phyloP scores from a whole-genome alignment of 2,113 vertebrate species.

The Caranx melampygus region DNA sequence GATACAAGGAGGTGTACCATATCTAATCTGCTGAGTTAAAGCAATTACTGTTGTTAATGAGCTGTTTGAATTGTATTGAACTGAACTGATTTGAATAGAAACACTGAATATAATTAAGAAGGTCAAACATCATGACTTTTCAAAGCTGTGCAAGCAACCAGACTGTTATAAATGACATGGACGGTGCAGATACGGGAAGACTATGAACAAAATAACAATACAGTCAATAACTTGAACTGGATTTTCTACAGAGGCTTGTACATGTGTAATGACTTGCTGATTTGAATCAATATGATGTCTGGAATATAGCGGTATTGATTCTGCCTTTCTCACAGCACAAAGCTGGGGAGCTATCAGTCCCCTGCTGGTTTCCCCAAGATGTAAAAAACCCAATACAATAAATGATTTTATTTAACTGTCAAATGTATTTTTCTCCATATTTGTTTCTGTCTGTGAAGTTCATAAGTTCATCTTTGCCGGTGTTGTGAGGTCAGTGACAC shows the following conservation, averaged over 20 bases:
- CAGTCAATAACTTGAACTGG: neutral
- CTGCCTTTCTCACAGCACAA: neutral
- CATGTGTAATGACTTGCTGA: slow-evolving; percentile 23
- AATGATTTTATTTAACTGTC: slow-evolving; percentile 16
- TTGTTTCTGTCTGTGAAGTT: slow-evolving; percentile 33
- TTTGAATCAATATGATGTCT: slow-evolving; percentile 41
- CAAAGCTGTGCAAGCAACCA: slow-evolving; percentile 2
- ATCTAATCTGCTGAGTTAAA: slow-evolving; percentile 53
- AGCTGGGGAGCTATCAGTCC: neutral
- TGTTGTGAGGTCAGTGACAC: slow-evolving; percentile 28
- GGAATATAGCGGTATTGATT: slow-evolving; percentile 16
- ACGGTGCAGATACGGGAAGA: neutral
- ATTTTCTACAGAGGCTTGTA: slow-evolving; percentile 1
- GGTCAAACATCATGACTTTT: neutral
- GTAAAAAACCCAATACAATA: neutral
- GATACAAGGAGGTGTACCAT: slow-evolving; percentile 35
- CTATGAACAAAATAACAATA: neutral
- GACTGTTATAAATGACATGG: neutral
- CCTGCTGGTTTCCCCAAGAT: neutral
- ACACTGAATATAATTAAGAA: neutral
- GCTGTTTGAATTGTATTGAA: neutral
- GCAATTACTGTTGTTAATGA: slow-evolving; percentile 47
- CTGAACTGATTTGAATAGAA: neutral
- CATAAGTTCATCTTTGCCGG: slow-evolving; percentile 2
- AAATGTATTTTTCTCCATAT: slow-evolving; percentile 12